These are phyloP conservation scores for Micronisus gabar DNA, from an alignment of 2,113 vertebrate species.

Conservation along the genomic window DNA sequence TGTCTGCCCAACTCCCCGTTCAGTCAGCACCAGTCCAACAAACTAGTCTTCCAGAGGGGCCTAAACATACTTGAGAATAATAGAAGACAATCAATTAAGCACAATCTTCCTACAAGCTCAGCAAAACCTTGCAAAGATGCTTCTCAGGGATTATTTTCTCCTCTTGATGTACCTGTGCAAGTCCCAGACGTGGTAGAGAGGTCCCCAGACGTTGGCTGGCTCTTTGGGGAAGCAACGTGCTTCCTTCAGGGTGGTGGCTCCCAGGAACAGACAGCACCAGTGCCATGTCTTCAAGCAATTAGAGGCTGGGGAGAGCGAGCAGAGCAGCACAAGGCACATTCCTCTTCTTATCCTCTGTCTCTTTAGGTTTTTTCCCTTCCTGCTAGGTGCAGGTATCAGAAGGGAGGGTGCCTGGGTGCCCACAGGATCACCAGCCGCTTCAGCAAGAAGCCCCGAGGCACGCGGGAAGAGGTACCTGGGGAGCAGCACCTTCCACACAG, in stretches of 20 bases:
- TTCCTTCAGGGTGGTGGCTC: not conserved
- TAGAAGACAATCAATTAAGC: not conserved
- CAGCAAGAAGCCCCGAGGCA: not conserved
- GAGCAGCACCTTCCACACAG: not conserved
- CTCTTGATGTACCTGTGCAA: not conserved
- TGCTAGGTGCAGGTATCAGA: not conserved
- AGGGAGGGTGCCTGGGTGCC: not conserved
- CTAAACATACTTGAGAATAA: not conserved
- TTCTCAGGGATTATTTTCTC: not conserved
- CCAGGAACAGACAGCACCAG: not conserved
- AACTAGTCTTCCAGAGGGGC: not conserved
- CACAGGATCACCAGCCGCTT: not conserved
- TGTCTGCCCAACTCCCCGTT: not conserved
- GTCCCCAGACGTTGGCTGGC: not conserved
- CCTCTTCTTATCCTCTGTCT: not conserved
- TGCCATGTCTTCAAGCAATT: not conserved
- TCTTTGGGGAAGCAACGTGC: not conserved
- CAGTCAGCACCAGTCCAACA: not conserved
- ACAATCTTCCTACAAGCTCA: conserved; percentile 20
- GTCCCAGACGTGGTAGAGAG: not conserved
- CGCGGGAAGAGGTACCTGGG: rapidly evolving
- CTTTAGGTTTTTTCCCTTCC: not conserved
- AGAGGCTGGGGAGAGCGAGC: not conserved
- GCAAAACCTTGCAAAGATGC: not conserved
- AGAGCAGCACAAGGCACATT: not conserved